phyloP scores from a whole-genome alignment of 2,888 invertebrate species.

The Drosophila rubida region DNA sequence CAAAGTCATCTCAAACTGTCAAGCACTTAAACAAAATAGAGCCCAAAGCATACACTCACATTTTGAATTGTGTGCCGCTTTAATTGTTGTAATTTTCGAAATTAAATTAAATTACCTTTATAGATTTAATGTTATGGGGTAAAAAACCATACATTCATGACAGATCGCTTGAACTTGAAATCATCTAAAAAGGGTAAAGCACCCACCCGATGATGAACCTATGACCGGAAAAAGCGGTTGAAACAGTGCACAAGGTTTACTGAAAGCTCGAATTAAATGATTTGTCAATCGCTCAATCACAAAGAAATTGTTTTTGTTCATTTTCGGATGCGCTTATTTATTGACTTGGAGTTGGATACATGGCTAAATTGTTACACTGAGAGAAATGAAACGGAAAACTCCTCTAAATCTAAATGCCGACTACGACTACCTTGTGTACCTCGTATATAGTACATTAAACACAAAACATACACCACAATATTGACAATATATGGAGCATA shows the following conservation, averaged over 20 bases:
- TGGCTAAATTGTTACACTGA: constrained; percentile 35
- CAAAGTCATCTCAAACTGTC: background rate
- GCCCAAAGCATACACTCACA: background rate
- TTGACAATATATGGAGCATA: constrained; percentile 26
- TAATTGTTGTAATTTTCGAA: constrained; percentile 53
- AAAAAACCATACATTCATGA: constrained; percentile 25
- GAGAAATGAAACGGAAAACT: constrained; percentile 53
- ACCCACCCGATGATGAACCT: constrained; percentile 23
- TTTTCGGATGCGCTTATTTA: constrained; percentile 69
- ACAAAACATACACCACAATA: constrained; percentile 36
- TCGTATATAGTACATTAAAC: constrained; percentile 54
- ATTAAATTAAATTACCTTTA: constrained; percentile 48
- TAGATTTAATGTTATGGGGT: constrained; percentile 14
- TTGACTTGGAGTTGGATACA: constrained; percentile 36
- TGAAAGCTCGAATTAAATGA: background rate
- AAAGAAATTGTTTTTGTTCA: background rate
- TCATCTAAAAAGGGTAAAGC: constrained; percentile 42
- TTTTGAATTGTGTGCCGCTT: constrained; percentile 25
- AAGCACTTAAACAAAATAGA: constrained; percentile 24
- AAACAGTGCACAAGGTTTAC: constrained; percentile 4
- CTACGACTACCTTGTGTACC: constrained; percentile 82
- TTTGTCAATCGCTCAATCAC: background rate
- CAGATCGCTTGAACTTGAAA: constrained; percentile 59
- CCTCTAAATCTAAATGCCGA: constrained; percentile 82
- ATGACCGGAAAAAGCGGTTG: constrained; percentile 13